These are phyloP conservation scores for Myiagra hebetior DNA, from an alignment of 2,113 vertebrate species.

Conservation along the genomic window DNA sequence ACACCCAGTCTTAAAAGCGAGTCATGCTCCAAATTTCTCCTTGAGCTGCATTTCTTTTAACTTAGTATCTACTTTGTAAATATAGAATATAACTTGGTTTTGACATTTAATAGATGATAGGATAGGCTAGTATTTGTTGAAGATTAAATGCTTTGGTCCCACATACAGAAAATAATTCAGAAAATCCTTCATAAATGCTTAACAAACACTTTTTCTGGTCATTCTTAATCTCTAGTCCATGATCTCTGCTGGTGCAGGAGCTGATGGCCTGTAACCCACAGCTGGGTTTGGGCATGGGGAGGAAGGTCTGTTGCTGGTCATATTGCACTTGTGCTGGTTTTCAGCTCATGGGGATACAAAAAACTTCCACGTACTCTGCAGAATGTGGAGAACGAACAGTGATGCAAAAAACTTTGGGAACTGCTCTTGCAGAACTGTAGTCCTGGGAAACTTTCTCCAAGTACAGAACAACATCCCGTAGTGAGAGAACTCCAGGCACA, in stretches of 20 bases:
- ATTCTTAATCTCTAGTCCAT: background rate
- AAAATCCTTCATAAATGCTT: background rate
- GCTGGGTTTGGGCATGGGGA: background rate
- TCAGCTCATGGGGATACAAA: background rate
- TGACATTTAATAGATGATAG: background rate
- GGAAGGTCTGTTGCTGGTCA: background rate
- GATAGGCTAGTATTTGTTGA: background rate
- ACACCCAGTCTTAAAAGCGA: background rate
- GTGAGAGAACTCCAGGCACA: background rate
- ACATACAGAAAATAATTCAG: background rate
- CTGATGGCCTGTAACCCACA: background rate
- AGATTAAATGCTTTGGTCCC: background rate
- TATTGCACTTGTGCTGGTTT: background rate
- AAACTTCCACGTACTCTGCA: background rate
- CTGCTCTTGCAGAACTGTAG: background rate
- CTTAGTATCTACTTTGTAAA: background rate
- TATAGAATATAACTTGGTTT: background rate
- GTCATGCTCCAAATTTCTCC: background rate
- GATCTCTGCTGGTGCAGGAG: background rate
- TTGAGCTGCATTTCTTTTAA: background rate
- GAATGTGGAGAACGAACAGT: background rate
- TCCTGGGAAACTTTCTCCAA: background rate
- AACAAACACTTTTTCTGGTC: background rate
- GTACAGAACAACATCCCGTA: background rate
- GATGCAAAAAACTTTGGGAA: background rate